Percentiles rank a stretch among this genome's conserved stretches.
Evolutionary conservation across 2,797 vertebrate species (phyloP).

Genomic region (Prionace glauca): DNA sequence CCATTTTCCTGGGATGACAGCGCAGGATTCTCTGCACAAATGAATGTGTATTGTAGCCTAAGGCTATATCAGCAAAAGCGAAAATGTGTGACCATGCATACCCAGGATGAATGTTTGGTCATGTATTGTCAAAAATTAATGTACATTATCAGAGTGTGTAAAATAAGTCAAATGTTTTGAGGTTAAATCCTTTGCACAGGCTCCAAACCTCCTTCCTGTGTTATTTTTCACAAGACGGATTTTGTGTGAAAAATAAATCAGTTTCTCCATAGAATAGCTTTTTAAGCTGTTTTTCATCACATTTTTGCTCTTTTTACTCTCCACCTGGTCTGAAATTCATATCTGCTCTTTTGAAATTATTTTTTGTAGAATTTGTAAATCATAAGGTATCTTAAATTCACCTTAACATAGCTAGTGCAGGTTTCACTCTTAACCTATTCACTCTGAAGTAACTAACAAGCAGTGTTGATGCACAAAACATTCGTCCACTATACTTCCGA

Average conservation of each 20-base stretch:
- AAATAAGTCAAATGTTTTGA: conserved; percentile 30
- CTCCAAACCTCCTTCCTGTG: neutral
- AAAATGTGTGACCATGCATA: conserved; percentile 38
- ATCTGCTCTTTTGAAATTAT: neutral
- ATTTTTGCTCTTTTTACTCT: neutral
- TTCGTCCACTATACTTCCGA: neutral
- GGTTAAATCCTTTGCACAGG: neutral
- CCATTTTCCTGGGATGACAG: conserved; percentile 28
- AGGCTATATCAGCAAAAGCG: conserved; percentile 26
- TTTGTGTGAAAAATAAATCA: conserved; percentile 1
- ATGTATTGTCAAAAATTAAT: conserved; percentile 38
- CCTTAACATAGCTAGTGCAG: neutral
- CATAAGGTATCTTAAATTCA: neutral
- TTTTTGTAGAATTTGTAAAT: neutral
- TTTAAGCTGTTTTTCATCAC: neutral
- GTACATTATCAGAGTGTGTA: conserved; percentile 20
- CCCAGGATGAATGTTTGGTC: conserved; percentile 36
- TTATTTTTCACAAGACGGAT: neutral
- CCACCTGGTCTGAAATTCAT: neutral
- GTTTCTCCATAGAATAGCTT: neutral
- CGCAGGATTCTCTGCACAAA: conserved; percentile 19
- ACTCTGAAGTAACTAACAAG: neutral
- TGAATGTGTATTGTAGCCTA: conserved; percentile 25
- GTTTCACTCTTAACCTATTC: neutral
- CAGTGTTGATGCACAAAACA: neutral